Evolutionary conservation across 2,888 invertebrate species (phyloP), one percentile per base, ranked within the genome.

Genomic region (Lycocerus yunnanus): DNA sequence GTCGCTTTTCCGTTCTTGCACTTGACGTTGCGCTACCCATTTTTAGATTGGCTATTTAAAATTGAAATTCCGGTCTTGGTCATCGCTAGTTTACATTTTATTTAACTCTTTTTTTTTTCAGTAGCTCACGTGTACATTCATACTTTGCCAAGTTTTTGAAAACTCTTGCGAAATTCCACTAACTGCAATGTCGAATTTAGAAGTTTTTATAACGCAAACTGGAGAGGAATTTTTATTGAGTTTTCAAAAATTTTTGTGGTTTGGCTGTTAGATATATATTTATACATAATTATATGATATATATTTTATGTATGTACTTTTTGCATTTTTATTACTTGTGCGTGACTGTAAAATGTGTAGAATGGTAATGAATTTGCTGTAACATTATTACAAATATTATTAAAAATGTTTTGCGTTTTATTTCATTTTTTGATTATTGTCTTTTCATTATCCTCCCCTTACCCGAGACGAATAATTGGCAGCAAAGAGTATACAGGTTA

Each of bases 291-390:
- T 16, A 63, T 63, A 63, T 63, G 20, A 63, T 63, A 63, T 63
- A 69, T 74, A 76, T 68, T 76, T 74, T 74, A 71, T 69, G 71
- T 73, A 76, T 69, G 69, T 72, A 72, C 68, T 77, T 79, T 65
- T 75, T 76, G 75, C 75, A 73, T 76, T 78, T 79, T 79, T 79
- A 75, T 78, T 75, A 76, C 79, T 79, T 78, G 80, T 81, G 79
- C 78, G 81, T 81, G 80, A 76, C 77, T 79, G 81, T 81, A 79
- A 75, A 78, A 78, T 78, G 81, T 81, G 79, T 81, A 81, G 81
- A 78, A 79, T 74, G 77, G 72, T 74, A 77, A 76, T 74, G 73
- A 71, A 76, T 18, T 74, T 74, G 74, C 72, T 74, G 77, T 77
- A 72, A 77, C 71, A 74, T 77, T 74, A 77, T 72, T 72, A 77